These are phyloP conservation scores for Ahaetulla prasina DNA, from an alignment of 2,113 vertebrate genomes.

Conservation along the genomic window DNA sequence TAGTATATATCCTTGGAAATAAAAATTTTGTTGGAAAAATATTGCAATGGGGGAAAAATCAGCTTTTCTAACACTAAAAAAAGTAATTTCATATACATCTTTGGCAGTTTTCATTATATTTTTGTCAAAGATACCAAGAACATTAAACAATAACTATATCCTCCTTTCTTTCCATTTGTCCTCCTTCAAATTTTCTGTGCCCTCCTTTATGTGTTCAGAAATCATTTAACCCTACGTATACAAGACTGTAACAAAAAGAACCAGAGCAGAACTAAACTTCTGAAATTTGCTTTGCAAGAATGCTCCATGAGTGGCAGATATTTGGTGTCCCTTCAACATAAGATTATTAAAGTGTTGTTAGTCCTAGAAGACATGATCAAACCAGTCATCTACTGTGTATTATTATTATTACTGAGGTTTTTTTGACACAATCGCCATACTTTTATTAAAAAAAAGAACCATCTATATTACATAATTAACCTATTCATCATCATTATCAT, in stretches of 20 bases:
- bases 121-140: background rate
- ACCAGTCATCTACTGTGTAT: conserved; percentile 2
- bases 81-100: background rate
- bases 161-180: background rate
- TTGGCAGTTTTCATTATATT: background rate
- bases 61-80: background rate
- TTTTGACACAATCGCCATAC: conserved; percentile 20
- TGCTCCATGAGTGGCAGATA: background rate
- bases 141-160: background rate
- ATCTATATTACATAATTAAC: background rate
- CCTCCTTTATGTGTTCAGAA: background rate
- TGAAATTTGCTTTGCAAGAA: background rate
- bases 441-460: background rate
- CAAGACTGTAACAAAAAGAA: background rate
- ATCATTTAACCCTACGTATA: background rate
- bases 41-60: background rate
- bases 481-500: background rate
- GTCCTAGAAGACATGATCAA: conserved; percentile 15
- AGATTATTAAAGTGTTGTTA: background rate
- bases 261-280: background rate
- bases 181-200: background rate
- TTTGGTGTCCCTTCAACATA: background rate
- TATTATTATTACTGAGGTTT: conserved; percentile 20
- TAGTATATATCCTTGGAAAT: background rate
- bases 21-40: background rate